These are phyloP conservation scores for Exephanes ischioxanthus DNA, from an alignment of 2,888 invertebrate genomes.

Conservation along the genomic window DNA sequence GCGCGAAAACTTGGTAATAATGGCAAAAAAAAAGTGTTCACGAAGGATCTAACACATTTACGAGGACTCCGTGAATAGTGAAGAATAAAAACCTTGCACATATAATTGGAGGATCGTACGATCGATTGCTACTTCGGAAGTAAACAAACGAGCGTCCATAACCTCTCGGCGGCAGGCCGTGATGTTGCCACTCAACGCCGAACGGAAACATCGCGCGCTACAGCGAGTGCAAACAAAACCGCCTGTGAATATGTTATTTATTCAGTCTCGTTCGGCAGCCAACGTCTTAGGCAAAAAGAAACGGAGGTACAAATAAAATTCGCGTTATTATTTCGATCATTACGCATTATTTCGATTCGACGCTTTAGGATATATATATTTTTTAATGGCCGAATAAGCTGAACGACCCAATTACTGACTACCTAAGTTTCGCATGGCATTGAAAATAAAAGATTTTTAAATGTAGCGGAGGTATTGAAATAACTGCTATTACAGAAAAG, in stretches of 20 bases:
- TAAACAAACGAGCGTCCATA: too few relatives aligned
- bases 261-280: neutral
- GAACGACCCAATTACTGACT: too few relatives aligned
- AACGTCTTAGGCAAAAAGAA: too few relatives aligned
- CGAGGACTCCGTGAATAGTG: neutral
- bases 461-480: too few relatives aligned
- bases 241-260: neutral
- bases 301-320: neutral
- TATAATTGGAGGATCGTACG: neutral
- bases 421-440: too few relatives aligned
- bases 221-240: too few relatives aligned
- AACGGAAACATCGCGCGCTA: neutral
- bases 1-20: slow-evolving; percentile 7
- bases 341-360: too few relatives aligned
- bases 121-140: too few relatives aligned
- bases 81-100: neutral
- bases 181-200: neutral
- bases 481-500: neutral
- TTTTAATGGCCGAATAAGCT: too few relatives aligned
- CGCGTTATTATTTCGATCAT: neutral
- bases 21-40: neutral
- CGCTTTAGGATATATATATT: neutral
- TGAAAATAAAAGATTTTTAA: too few relatives aligned
- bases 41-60: neutral
- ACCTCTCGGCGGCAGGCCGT: too few relatives aligned